Evolutionary conservation across 2,797 vertebrate genomes (phyloP).

Genomic region (Anolis apletophallus): DNA sequence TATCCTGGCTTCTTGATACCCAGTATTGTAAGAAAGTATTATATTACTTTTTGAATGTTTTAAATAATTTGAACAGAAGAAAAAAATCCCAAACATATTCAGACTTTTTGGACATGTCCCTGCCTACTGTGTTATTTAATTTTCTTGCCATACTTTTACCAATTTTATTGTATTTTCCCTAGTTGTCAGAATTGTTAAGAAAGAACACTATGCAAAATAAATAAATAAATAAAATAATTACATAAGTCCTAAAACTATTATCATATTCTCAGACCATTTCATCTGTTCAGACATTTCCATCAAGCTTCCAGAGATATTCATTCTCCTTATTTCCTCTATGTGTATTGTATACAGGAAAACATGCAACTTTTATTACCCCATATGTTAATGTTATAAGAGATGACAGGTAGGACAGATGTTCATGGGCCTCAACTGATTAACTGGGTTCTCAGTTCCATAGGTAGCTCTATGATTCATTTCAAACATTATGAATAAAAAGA

Average conservation of each 20-base stretch:
- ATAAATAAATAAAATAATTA: background rate
- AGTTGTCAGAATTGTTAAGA: background rate
- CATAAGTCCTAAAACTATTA: background rate
- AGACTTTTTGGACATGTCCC: background rate
- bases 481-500: background rate
- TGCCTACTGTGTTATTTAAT: background rate
- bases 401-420: background rate
- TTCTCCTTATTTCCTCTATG: background rate
- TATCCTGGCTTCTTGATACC: background rate
- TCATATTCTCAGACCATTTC: background rate
- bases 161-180: background rate
- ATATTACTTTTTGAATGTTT: background rate
- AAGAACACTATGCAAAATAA: slow-evolving; percentile 19
- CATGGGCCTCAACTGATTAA: background rate
- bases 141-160: background rate
- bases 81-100: background rate
- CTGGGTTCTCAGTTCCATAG: background rate
- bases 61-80: background rate
- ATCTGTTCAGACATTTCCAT: background rate
- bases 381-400: background rate
- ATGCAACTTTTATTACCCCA: background rate
- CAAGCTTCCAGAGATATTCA: background rate
- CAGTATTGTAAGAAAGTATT: background rate
- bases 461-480: background rate
- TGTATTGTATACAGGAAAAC: background rate